Evolutionary conservation across 2,888 invertebrate genomes (phyloP), one percentile per base, ranked within the genome.

Genomic region (Drosophila algonquin): DNA sequence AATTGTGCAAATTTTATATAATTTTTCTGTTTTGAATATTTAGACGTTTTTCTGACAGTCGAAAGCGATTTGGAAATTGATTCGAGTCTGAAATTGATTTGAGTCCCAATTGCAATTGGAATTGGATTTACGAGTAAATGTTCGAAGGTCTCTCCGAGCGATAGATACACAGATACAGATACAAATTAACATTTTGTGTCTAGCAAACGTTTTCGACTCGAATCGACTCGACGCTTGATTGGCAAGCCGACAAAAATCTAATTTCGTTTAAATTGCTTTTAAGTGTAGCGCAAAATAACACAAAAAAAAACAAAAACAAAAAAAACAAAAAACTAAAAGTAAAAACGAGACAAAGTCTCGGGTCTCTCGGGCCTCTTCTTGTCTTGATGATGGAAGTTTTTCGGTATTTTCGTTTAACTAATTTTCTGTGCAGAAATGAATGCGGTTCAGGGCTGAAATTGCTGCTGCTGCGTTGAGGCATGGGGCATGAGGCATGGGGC

Each of bases 221-320:
- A 24, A 3, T 35, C 35, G n/a, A 40, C 14, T 40, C 40, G 40
- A 40, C 58, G 85, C 55, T 77, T 77, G 80, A 87, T 87, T 83
- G 76, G 74, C 70, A 75, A 70, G 67, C 59, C 79, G 69, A 73
- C 75, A 53, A 65, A 87, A 73, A 85, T 87, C 86, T 72, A 81
- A 85, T 86, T 85, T 81, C 73, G 81, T 83, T 81, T 50, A 84
- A 88, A 88, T 88, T 87, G 80, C 71, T 80, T 88, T 87, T 80
- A 85, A 85, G 81, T 82, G 82, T 71, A 61, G 8, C 46, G 18
- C 46, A 51, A 59, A 59, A 71, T 54, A 76, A 70, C 24, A 24
- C 24, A 77, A 78, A 51, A 68, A 69, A 56, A 7, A 77, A 76
- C 64, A 54, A 40, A 14, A 40, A 14, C 27, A 30, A 30, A 7